Evolutionary conservation across 2,113 vertebrate genomes (phyloP), one percentile per base, ranked within the genome.

Genomic region (Ammodytes marinus): DNA sequence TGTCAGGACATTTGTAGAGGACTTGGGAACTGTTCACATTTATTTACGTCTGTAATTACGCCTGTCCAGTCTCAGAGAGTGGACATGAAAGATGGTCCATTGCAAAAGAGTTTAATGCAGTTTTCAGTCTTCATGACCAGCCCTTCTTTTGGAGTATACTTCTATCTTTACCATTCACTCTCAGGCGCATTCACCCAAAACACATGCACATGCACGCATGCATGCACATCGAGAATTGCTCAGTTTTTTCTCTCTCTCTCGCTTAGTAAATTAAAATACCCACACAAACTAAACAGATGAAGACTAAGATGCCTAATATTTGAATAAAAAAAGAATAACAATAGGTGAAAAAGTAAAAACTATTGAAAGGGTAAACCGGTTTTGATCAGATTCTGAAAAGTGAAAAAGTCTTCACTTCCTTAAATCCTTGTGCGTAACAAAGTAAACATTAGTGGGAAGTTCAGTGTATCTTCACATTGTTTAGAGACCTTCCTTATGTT

Each of bases 171-270:
- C 86, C 92, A 87, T 92, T 91, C 89, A 87, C 80, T 86, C 82
- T 82, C n/a, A n/a, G n/a, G 87, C 55, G 66, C 91, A 90, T 91
- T 92, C 92, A 74, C 52, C 86, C 85, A 17, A 64, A 85, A 84
- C 83, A 74, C 89, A 86, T 81, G 82, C 89, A 86, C 93, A 90
- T 90, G 88, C 91, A 71, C 17, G 69, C 87, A 87, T 90, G 90
- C 90, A 91, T 91, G 87, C 92, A 94, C 88, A 80, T 87, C 68
- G 35, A 83, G 77, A 72, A 55, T 89, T 50, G 15, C 42, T 72
- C 74, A 71, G 35, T 77, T 74, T 71, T 74, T 82, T n/a, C 64
- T 67, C 50, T 78, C 59, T 76, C 54, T 76, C 15, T 63, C 13
- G 65, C 59, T 80, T 47, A 54, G 14, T 78, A n/a, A n/a, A n/a